phyloP scores from a whole-genome alignment of 2,888 invertebrate species.

The Sinopyrophorus schimmeli region DNA sequence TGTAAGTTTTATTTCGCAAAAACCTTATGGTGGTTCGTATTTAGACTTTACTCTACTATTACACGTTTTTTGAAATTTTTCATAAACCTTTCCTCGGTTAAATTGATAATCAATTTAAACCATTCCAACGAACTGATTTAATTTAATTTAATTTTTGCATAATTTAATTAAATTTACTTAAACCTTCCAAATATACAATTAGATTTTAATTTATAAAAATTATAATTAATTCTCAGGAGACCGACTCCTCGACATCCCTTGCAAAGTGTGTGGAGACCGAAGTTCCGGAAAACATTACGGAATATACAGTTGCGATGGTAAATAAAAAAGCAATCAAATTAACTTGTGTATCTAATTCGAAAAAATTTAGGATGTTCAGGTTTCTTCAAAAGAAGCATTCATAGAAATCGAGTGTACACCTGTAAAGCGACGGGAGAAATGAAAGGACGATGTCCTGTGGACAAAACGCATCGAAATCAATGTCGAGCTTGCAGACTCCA shows the following conservation, averaged over 20 bases:
- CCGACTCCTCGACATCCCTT: constrained; percentile 96
- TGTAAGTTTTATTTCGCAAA: too few relatives aligned
- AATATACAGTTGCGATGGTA: constrained; percentile 99
- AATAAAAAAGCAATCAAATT: constrained; percentile 46
- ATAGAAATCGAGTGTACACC: constrained; percentile 93
- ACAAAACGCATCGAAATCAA: constrained; percentile 96
- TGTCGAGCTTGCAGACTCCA: constrained; percentile 93
- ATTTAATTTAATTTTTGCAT: too few relatives aligned
- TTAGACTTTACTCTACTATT: too few relatives aligned
- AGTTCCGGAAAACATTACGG: constrained; percentile 99
- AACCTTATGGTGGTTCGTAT: too few relatives aligned
- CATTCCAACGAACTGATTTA: too few relatives aligned
- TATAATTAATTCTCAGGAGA: constrained; percentile 72
- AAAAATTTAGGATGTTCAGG: constrained; percentile 82
- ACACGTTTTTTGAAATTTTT: too few relatives aligned
- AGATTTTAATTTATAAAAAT: too few relatives aligned
- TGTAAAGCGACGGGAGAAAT: constrained; percentile 94
- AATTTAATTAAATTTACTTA: too few relatives aligned
- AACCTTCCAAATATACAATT: too few relatives aligned
- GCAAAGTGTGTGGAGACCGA: constrained; percentile 98
- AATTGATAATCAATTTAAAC: too few relatives aligned
- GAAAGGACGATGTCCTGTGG: constrained; percentile 92
- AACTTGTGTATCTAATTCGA: neutral
- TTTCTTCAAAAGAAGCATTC: constrained; percentile 95
- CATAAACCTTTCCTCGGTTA: too few relatives aligned